Conservation (phyloP, 37 sponge, comb jelly and placozoan species). For the Beroe forskalii region DNA sequence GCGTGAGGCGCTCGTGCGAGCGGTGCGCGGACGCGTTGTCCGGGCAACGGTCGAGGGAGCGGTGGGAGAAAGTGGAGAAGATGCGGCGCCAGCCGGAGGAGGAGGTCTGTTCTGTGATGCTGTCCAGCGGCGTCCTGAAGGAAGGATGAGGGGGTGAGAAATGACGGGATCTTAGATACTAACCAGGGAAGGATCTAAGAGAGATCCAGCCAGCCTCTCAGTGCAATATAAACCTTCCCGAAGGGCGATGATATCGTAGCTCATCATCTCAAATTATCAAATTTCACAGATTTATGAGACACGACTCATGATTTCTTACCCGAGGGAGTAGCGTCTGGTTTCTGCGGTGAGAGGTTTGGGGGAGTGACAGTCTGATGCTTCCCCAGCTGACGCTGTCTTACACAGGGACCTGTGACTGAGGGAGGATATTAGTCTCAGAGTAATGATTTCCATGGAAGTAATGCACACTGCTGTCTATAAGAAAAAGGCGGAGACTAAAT, state of each 20-base stretch:
- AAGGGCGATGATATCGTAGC: too few species aligned
- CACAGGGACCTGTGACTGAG: conserved; percentile 21
- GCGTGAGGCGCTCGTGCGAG: conserved; percentile 29
- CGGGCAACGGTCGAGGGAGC: not conserved
- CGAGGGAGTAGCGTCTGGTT: conserved; percentile 28
- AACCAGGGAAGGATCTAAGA: too few species aligned
- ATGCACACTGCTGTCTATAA: too few species aligned
- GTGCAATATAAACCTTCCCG: too few species aligned
- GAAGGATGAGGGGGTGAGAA: too few species aligned
- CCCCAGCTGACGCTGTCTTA: conserved; percentile 44
- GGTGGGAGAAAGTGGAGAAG: conserved; percentile 47
- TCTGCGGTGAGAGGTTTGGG: not conserved
- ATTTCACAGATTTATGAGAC: too few species aligned
- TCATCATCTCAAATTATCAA: too few species aligned
- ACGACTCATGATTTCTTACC: too few species aligned
- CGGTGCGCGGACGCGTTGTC: conserved; percentile 31
- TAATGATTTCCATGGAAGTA: not conserved
- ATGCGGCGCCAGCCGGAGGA: conserved; percentile 19
- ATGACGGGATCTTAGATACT: too few species aligned
- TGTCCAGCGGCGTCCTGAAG: conserved; percentile 44
- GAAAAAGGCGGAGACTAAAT: too few species aligned
- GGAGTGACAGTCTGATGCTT: not conserved
- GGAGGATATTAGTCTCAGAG: not conserved
- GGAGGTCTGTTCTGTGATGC: not conserved
- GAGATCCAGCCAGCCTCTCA: too few species aligned